Evolutionary conservation across 2,113 vertebrate species (phyloP).

Genomic region (Siniperca knerii): DNA sequence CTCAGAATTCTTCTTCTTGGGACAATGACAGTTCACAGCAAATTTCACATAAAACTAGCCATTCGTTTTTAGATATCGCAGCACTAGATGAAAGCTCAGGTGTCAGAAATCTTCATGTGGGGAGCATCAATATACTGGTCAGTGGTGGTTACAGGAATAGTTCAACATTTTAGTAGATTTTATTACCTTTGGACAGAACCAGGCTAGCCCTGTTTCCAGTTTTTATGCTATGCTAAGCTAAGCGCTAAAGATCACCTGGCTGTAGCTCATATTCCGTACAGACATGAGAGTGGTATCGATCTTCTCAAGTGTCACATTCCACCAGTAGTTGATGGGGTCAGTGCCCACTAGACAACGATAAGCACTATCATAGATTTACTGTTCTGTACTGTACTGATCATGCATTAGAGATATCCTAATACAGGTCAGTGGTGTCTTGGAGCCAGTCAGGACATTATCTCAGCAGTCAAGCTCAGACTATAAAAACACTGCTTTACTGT

Average conservation of each 20-base stretch:
- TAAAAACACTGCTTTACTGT: slow-evolving; percentile 68
- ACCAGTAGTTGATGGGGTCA: slow-evolving; percentile 1
- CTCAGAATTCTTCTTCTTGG: neutral
- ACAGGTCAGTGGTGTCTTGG: slow-evolving; percentile 16
- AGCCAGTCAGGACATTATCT: slow-evolving; percentile 53
- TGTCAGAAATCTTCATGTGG: neutral
- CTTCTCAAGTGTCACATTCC: slow-evolving; percentile 29
- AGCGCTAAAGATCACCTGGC: neutral
- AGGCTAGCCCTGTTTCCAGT: neutral
- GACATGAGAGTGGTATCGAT: neutral
- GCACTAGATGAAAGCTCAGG: neutral
- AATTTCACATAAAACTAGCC: neutral
- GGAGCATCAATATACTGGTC: neutral
- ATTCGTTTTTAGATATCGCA: neutral
- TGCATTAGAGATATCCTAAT: slow-evolving; percentile 38
- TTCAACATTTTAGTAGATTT: neutral
- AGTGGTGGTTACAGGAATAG: neutral
- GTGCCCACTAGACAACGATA: slow-evolving; percentile 9
- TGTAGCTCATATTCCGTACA: neutral
- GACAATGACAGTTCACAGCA: neutral
- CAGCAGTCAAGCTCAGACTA: slow-evolving; percentile 44
- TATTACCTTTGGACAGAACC: neutral
- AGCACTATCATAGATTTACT: slow-evolving; percentile 38
- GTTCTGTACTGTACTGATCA: too few species aligned
- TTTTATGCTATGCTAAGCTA: neutral